These are phyloP conservation scores for Psilopogon haemacephalus DNA, from an alignment of 2,113 vertebrate genomes.

Conservation along the genomic window DNA sequence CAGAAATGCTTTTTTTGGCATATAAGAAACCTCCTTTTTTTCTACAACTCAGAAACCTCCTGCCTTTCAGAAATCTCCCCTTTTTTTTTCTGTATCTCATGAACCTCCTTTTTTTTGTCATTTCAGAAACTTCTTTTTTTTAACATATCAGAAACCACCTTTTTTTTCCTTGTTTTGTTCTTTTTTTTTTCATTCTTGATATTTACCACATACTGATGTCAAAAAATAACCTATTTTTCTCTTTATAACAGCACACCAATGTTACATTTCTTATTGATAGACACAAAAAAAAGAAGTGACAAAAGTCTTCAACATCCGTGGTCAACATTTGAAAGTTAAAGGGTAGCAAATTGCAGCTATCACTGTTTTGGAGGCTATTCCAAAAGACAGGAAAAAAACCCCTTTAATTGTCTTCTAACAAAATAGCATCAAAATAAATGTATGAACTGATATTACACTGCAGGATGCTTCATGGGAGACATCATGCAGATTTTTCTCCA, in stretches of 20 bases:
- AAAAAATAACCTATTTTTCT: neutral
- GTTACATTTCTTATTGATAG: accelerated
- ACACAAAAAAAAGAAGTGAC: neutral
- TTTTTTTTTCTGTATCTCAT: too few species aligned
- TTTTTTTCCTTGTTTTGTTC: too few species aligned
- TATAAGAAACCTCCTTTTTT: too few species aligned
- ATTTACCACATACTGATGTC: neutral
- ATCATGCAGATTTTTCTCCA: conserved; percentile 15
- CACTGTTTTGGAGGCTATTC: neutral
- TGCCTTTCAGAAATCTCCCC: too few species aligned
- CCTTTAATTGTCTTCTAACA: neutral
- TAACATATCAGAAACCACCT: too few species aligned
- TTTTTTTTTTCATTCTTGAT: too few species aligned
- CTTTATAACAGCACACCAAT: neutral
- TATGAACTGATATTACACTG: neutral
- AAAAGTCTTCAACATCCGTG: neutral
- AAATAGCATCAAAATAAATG: conserved; percentile 35
- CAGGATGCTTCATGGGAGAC: neutral
- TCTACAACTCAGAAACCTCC: too few species aligned
- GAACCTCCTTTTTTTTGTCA: too few species aligned
- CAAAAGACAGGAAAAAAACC: conserved; percentile 10
- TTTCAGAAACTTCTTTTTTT: too few species aligned
- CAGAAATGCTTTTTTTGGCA: too few species aligned
- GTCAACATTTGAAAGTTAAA: neutral
- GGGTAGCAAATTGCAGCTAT: neutral